Conservation (phyloP, 2,113 vertebrate genomes). For the Mixornis gularis region DNA sequence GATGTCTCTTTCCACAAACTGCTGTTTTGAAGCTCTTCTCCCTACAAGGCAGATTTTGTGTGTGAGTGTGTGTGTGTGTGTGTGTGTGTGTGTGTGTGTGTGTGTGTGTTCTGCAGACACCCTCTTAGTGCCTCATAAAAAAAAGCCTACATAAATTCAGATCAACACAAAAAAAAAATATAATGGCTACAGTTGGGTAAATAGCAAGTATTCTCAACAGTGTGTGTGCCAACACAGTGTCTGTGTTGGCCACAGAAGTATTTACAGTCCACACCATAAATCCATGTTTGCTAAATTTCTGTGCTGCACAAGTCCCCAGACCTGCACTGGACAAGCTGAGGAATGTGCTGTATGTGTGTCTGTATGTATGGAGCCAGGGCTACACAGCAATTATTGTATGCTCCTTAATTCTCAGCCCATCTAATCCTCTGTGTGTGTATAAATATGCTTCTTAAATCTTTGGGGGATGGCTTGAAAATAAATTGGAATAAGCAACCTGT, state of each 20-base stretch:
- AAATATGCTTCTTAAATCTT: neutral
- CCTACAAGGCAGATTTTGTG: neutral
- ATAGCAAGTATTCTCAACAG: neutral
- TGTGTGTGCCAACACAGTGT: neutral
- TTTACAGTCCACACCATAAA: slow-evolving; percentile 3
- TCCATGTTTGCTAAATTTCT: neutral
- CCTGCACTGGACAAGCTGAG: neutral
- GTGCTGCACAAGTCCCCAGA: neutral
- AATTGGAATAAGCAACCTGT: neutral
- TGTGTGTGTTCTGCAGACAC: neutral
- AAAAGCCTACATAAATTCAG: neutral
- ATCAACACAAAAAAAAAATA: neutral
- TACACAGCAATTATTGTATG: neutral
- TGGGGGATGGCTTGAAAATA: neutral
- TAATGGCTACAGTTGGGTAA: neutral
- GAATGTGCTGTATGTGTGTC: neutral
- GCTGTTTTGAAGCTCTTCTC: neutral
- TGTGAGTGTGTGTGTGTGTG: neutral
- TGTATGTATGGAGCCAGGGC: neutral
- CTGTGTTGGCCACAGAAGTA: neutral
- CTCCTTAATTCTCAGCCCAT: neutral
- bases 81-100: neutral
- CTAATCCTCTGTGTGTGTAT: neutral
- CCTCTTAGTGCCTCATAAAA: neutral
- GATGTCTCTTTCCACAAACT: neutral